Conservation (phyloP, 1,140 invertebrate species). For the Trachymyrmex septentrionalis region DNA sequence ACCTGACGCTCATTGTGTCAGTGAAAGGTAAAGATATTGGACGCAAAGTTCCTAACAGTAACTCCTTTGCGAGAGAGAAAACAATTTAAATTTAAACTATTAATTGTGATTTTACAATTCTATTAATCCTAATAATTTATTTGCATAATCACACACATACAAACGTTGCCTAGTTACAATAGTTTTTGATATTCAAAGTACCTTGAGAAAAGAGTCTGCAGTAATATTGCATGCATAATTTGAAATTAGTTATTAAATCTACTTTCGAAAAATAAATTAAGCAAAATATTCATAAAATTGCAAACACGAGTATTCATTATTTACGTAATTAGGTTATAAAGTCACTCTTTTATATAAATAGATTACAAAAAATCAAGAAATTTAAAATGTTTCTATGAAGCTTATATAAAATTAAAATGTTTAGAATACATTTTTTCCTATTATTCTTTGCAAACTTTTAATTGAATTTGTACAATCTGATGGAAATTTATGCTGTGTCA, state of each 20-base stretch:
- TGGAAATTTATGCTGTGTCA: not conserved
- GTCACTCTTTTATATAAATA: not conserved
- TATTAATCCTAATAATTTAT: not conserved
- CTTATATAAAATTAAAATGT: not conserved
- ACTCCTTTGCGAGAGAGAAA: not conserved
- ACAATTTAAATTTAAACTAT: not conserved
- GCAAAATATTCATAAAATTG: not conserved
- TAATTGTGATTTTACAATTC: not conserved
- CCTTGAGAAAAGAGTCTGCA: not conserved
- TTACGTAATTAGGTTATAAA: not conserved
- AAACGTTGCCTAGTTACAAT: not conserved
- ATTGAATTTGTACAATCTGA: not conserved
- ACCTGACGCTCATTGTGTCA: slow-evolving; percentile 1
- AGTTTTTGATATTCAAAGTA: not conserved
- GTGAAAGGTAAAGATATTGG: slow-evolving; percentile 49
- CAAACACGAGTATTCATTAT: not conserved
- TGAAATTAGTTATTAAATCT: not conserved
- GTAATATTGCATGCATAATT: not conserved
- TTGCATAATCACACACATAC: not conserved
- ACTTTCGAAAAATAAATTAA: slow-evolving; percentile 16
- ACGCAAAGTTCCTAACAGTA: not conserved
- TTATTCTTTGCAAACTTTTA: not conserved
- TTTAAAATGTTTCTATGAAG: not conserved
- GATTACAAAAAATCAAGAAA: not conserved
- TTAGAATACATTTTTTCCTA: not conserved